A percentile compares a stretch with the other conserved stretches of the same genome.
These are phyloP conservation scores for Aplochiton taeniatus DNA, from an alignment of 2,797 vertebrate genomes.

Conservation along the genomic window DNA sequence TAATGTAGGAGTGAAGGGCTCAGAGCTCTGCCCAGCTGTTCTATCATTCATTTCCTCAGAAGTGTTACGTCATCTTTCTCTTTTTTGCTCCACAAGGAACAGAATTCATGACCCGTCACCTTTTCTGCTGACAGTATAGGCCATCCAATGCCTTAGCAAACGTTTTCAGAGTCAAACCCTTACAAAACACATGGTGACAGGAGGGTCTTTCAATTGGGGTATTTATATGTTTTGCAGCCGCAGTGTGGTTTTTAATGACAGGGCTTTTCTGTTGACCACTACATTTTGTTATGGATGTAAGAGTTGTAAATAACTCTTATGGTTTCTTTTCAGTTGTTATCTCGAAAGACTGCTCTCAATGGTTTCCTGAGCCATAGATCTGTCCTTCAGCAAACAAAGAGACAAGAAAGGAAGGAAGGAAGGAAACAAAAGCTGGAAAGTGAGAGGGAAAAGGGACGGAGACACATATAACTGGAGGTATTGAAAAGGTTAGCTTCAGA, in stretches of 20 bases:
- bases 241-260: slow-evolving; percentile 51
- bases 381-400: too few relatives aligned
- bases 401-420: background rate
- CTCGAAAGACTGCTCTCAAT: too few relatives aligned
- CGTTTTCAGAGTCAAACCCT: slow-evolving; percentile 53
- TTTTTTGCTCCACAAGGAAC: slow-evolving; percentile 46
- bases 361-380: too few relatives aligned
- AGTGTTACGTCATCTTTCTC: slow-evolving; percentile 42
- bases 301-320: too few relatives aligned
- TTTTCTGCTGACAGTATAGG: slow-evolving; percentile 65
- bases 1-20: slow-evolving; percentile 21
- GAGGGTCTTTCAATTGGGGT: slow-evolving; percentile 57
- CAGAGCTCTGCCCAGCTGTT: slow-evolving; percentile 40
- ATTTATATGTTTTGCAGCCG: slow-evolving; percentile 55
- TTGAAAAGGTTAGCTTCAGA: slow-evolving; percentile 60
- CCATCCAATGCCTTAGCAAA: slow-evolving; percentile 53
- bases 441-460: slow-evolving; percentile 18
- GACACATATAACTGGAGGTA: slow-evolving; percentile 41
- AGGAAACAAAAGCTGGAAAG: slow-evolving; percentile 35
- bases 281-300: too few relatives aligned
- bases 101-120: slow-evolving; percentile 72
- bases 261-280: slow-evolving; percentile 23
- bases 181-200: slow-evolving; percentile 68
- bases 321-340: too few relatives aligned
- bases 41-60: slow-evolving; percentile 64